Conservation (phyloP, 2,888 invertebrate genomes). For the Phortica magna region DNA sequence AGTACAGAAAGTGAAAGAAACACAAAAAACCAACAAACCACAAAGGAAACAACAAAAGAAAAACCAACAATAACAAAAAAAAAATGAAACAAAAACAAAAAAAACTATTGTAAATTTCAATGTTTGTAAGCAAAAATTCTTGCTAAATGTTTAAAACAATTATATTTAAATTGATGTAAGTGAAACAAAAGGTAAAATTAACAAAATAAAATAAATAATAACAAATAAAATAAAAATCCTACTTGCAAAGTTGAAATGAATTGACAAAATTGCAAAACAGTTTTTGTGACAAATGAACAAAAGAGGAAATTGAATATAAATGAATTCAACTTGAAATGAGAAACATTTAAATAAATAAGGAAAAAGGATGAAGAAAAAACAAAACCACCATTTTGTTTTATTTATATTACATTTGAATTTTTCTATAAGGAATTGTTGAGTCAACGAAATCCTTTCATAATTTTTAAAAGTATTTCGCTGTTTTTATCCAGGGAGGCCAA, state of each 20-base stretch:
- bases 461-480: no score
- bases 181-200: slow-evolving; percentile 35
- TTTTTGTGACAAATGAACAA: slow-evolving; percentile 48
- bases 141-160: slow-evolving; percentile 13
- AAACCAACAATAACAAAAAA: slow-evolving; percentile 10
- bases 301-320: slow-evolving; percentile 22
- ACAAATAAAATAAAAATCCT: slow-evolving; percentile 32
- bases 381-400: slow-evolving; percentile 40
- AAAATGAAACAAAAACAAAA: not conserved
- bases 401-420: not conserved
- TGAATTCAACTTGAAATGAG: slow-evolving; percentile 4
- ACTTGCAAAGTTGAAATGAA: slow-evolving; percentile 33
- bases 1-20: not conserved
- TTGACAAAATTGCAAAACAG: slow-evolving; percentile 56
- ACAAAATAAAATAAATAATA: slow-evolving; percentile 33
- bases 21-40: not conserved
- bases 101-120: not conserved
- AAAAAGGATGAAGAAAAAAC: slow-evolving; percentile 53
- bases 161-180: slow-evolving; percentile 48
- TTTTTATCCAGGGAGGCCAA: no score
- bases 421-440: no score
- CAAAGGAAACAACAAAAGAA: not conserved
- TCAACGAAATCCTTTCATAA: no score
- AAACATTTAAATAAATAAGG: slow-evolving; percentile 52
- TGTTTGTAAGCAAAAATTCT: slow-evolving; percentile 11